Base-by-base conservation (phyloP, 1,140 invertebrate genomes). In the Temnothorax nylanderi region DNA sequence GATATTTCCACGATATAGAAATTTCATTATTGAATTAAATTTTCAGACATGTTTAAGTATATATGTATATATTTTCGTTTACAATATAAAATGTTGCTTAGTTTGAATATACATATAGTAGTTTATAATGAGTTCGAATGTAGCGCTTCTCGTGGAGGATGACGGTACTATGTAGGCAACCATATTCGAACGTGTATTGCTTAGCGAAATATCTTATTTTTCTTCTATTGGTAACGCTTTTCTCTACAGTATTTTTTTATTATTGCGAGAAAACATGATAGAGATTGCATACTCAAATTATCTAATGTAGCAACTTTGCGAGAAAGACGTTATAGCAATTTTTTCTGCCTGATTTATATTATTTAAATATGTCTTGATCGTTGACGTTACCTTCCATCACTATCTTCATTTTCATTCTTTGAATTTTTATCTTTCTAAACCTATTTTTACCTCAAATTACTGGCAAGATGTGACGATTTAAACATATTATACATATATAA, bases 161-260 rank as follows among this genome's bases (percentile, higher is more conserved):
- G 49, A 32, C 21, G 13, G 34, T 71, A 81, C 18, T 10, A 44
- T 18, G 10, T 47, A 21, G 18, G 18, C 41, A 3, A 60, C 41
- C 10, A 77, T 49, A 0, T 21, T 74, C 3, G 34, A 56, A 2
- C 7, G 18, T 18, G 21, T 32, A 5, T 13, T 6, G 37, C 37
- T 81, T 51, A 71, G 18, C 32, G 41, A 26, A 71, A 69, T 16
- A n/a, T 16, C 65, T 41, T 26, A 16, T 3, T 81, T 81, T 2
- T 58, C 65, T 58, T 71, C 37, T 3, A 69, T 8, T 8, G 78
- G 16, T 81, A 81, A 81, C 32, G 7, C 10, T 21, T 47, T 71
- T 13, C 16, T 41, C 1, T 4, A 4, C 0, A 26, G 69, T 54
- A 26, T 56, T 26, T 37, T 26, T 10, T 41, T n/a, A 21, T 21